Evolutionary conservation across 2,113 vertebrate genomes (phyloP).

Genomic region (Notechis scutatus): DNA sequence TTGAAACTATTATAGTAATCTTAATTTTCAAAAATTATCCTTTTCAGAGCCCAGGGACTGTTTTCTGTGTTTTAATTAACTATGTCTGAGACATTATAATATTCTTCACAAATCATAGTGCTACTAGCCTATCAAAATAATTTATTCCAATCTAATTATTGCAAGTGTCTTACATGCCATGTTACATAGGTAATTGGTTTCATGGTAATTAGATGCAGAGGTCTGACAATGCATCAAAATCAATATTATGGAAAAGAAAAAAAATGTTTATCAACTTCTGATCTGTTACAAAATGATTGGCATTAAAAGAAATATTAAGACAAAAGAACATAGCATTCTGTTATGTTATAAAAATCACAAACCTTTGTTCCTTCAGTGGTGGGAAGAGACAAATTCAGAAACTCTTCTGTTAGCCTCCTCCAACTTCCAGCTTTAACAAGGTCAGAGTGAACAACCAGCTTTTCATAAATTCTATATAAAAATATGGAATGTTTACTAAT

Average conservation of each 20-base stretch:
- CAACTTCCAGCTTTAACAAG: conserved; percentile 91
- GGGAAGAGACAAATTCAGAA: conserved; percentile 83
- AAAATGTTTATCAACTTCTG: background rate
- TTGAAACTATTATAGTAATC: background rate
- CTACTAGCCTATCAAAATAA: background rate
- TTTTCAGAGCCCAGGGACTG: background rate
- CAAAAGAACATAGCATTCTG: background rate
- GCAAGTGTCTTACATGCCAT: background rate
- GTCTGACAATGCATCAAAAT: background rate
- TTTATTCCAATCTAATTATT: background rate
- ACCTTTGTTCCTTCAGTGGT: conserved; percentile 82
- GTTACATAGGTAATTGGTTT: fast-evolving
- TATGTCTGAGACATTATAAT: background rate
- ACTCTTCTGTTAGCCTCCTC: conserved; percentile 86
- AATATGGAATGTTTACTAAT: conserved; percentile 5
- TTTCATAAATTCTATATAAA: conserved; percentile 86
- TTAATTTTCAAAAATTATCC: background rate
- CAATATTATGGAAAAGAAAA: background rate
- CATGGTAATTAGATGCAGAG: background rate
- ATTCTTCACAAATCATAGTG: background rate
- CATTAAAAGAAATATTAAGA: fast-evolving
- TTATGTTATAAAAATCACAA: background rate
- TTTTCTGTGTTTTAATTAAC: background rate
- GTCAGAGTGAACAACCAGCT: conserved; percentile 92
- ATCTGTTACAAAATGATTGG: background rate